Percentiles rank a stretch among this genome's conserved stretches.
Conservation (phyloP, 2,113 vertebrate species). For the Ciconia stormi region DNA sequence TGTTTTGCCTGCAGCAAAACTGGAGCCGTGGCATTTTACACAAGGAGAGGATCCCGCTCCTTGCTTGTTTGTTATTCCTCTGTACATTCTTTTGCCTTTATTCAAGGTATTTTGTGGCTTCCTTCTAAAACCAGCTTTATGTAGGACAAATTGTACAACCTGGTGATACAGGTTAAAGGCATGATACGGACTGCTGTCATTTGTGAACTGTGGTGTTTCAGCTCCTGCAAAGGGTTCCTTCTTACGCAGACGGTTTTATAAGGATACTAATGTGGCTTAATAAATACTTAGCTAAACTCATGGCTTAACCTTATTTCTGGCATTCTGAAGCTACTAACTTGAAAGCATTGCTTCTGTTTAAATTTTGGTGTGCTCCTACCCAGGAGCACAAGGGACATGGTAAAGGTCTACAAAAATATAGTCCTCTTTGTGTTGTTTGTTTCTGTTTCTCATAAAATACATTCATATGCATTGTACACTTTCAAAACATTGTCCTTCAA, state of each 20-base stretch:
- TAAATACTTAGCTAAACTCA: conserved; percentile 1
- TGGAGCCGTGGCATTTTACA: neutral
- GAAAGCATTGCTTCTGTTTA: conserved; percentile 13
- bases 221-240: neutral
- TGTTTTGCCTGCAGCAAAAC: neutral
- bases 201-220: neutral
- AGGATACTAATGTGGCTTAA: neutral
- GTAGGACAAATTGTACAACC: neutral
- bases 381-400: neutral
- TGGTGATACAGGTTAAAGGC: neutral
- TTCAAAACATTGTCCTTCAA: conserved; percentile 24
- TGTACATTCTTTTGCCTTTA: neutral
- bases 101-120: neutral
- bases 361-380: neutral
- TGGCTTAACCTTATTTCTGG: conserved; percentile 21
- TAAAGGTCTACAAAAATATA: neutral
- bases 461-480: neutral
- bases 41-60: neutral
- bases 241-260: neutral
- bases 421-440: conserved; percentile 29
- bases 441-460: conserved; percentile 61
- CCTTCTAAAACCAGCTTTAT: neutral
- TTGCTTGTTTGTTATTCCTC: neutral
- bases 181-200: neutral
- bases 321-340: conserved; percentile 41